phyloP scores from a whole-genome alignment of 64 coral and sea anemone species.

The Porites lutea region DNA sequence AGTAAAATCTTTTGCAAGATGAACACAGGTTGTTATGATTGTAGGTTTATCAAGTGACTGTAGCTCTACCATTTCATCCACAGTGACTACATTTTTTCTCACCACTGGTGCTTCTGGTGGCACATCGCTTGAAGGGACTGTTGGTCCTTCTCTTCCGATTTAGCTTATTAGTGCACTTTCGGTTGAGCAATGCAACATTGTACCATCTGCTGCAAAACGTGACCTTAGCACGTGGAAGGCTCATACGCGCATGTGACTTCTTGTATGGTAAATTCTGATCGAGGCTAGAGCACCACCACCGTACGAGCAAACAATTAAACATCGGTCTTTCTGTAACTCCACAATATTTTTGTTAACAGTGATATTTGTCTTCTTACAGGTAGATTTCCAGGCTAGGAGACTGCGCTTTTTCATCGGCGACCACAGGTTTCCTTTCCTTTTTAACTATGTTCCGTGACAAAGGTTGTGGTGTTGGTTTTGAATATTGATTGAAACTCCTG shows the following conservation, averaged over 20 bases:
- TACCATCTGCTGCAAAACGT: too few relatives aligned
- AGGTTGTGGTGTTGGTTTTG: too few relatives aligned
- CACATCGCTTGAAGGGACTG: not conserved
- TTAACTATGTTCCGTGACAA: not conserved
- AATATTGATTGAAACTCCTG: too few relatives aligned
- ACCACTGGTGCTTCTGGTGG: not conserved
- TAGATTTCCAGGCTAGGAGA: constrained; percentile 14
- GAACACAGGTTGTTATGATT: not conserved
- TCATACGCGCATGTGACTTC: not conserved
- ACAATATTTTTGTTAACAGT: not conserved
- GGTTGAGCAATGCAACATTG: not conserved
- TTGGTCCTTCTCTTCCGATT: constrained; percentile 1
- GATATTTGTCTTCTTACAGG: constrained; percentile 7
- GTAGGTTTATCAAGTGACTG: constrained; percentile 2
- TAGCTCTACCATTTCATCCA: too few relatives aligned
- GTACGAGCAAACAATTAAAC: not conserved
- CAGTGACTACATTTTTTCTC: not conserved
- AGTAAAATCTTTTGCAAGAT: not conserved
- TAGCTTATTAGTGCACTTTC: constrained; percentile 27
- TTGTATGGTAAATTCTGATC: constrained; percentile 1
- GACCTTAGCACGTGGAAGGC: too few relatives aligned
- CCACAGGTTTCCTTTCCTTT: not conserved
- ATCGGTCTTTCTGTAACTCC: not conserved
- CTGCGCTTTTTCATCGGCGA: not conserved
- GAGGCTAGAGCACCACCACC: not conserved